These are phyloP conservation scores for Piscicola geometra DNA, from an alignment of 2,888 invertebrate species.

Conservation along the genomic window DNA sequence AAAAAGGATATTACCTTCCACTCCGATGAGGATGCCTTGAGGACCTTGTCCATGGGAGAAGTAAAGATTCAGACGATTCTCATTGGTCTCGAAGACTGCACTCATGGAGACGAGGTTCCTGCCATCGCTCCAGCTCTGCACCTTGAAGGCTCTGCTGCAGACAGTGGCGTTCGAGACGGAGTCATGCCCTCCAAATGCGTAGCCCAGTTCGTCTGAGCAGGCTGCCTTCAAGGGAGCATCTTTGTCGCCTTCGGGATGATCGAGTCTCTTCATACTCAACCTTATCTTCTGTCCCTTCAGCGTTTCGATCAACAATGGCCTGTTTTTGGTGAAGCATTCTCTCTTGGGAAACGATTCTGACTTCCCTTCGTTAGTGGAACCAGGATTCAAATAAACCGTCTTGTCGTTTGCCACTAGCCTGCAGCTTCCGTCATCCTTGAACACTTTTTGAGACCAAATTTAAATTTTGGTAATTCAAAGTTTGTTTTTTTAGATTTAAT, in stretches of 20 bases:
- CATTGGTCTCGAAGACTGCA: conserved; percentile 1
- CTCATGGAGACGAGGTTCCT: too few relatives aligned
- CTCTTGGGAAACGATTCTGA: neutral
- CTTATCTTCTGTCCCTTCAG: conserved; percentile 24
- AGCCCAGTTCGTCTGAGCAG: neutral
- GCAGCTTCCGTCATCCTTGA: neutral
- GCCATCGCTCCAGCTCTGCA: neutral
- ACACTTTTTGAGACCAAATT: conserved; percentile 6
- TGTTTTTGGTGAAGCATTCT: neutral
- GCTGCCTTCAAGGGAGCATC: neutral
- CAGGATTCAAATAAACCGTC: neutral
- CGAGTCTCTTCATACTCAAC: conserved; percentile 9
- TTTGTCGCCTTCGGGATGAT: neutral
- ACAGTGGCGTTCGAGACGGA: neutral
- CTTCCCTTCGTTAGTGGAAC: neutral
- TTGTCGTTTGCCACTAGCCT: neutral
- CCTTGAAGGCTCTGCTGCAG: neutral
- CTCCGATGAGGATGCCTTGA: neutral
- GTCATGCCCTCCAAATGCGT: neutral
- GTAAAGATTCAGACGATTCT: neutral
- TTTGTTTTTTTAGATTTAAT: too few relatives aligned
- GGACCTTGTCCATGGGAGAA: neutral
- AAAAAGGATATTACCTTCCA: neutral
- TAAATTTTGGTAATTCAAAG: too few relatives aligned
- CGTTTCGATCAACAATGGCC: conserved; percentile 9